Evolutionary conservation across 2,797 vertebrate genomes (phyloP).

Genomic region (Fundulus diaphanus): DNA sequence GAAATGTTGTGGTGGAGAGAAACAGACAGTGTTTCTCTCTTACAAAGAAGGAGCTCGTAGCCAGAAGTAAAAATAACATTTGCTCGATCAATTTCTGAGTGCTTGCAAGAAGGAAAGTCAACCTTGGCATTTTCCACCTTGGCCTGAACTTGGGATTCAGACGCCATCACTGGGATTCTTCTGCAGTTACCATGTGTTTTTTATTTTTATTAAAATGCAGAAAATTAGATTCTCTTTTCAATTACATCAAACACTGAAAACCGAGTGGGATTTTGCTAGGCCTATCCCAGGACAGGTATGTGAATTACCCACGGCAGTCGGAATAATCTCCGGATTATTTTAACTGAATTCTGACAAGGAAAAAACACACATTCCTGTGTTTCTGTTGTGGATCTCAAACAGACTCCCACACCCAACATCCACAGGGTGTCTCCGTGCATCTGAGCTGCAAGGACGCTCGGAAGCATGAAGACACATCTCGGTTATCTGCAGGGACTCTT

Average conservation of each 20-base stretch:
- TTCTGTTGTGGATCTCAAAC: not conserved
- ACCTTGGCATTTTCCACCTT: slow-evolving; percentile 13
- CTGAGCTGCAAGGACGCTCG: not conserved
- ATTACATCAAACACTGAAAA: not conserved
- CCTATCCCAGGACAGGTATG: not conserved
- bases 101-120: slow-evolving; percentile 17
- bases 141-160: not conserved
- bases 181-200: not conserved
- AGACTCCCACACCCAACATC: not conserved
- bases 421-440: not conserved
- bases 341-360: no score
- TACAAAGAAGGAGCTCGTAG: slow-evolving; percentile 19
- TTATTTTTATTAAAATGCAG: no score
- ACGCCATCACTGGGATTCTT: not conserved
- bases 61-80: slow-evolving; percentile 37
- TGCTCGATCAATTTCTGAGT: slow-evolving; percentile 17
- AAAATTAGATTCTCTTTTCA: not conserved
- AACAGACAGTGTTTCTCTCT: slow-evolving; percentile 4
- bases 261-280: not conserved
- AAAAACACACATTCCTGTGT: not conserved
- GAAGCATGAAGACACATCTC: not conserved
- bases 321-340: no score
- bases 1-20: slow-evolving; percentile 7
- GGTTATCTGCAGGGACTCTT: not conserved
- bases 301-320: not conserved